Conservation (phyloP, 2,113 vertebrate genomes). For the Loxodonta africana region DNA sequence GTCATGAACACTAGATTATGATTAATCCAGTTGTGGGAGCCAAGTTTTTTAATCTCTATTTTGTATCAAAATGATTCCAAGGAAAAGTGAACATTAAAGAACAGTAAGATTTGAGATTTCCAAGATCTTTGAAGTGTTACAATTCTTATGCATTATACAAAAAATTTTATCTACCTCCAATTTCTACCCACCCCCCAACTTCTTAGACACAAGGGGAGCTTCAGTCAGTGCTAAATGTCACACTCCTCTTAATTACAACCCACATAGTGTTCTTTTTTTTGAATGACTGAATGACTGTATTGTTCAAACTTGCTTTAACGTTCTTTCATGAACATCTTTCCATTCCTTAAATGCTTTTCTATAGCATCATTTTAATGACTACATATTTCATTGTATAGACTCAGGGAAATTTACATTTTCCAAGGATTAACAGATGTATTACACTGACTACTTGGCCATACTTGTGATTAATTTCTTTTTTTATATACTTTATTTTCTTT, state of each 20-base stretch:
- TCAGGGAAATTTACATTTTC: too few species aligned
- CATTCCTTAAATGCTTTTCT: too few species aligned
- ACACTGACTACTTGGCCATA: too few species aligned
- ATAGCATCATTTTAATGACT: too few species aligned
- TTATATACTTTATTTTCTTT: too few species aligned
- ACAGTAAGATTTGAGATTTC: neutral
- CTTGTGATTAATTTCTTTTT: too few species aligned
- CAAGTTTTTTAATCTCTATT: neutral
- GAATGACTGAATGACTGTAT: too few species aligned
- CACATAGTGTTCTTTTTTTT: neutral
- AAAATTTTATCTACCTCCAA: neutral
- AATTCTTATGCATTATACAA: neutral
- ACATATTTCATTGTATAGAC: too few species aligned
- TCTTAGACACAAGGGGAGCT: neutral
- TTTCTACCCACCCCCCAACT: neutral
- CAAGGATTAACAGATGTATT: too few species aligned
- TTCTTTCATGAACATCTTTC: too few species aligned
- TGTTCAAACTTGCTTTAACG: too few species aligned
- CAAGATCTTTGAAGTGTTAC: neutral
- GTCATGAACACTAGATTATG: neutral
- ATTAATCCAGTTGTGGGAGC: slow-evolving; percentile 8
- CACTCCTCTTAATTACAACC: neutral
- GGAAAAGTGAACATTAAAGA: neutral
- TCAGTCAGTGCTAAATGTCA: neutral
- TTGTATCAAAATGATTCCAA: neutral